Evolutionary conservation across 1,140 invertebrate genomes (phyloP).

Genomic region (Epicauta chinensis): DNA sequence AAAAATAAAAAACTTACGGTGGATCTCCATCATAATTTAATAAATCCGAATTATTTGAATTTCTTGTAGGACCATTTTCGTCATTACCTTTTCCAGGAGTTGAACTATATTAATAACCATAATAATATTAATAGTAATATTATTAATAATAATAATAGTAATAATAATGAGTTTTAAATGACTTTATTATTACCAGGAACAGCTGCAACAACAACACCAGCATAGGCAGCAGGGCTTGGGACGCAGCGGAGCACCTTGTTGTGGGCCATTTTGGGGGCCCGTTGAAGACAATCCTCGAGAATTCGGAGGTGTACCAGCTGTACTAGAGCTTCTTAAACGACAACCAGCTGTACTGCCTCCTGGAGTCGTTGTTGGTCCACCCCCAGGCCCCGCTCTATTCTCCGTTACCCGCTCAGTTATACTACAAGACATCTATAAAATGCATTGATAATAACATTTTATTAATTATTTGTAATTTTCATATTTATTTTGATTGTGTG

Average conservation of each 20-base stretch:
- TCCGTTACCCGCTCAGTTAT: constrained; percentile 39
- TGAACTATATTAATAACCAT: constrained; percentile 47
- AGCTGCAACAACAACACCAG: constrained; percentile 67
- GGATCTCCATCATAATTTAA: constrained; percentile 54
- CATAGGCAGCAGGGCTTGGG: constrained; percentile 56
- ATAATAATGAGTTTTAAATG: neutral
- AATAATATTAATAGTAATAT: neutral
- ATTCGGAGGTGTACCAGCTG: constrained; percentile 33
- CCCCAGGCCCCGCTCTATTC: constrained; percentile 30
- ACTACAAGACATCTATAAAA: constrained; percentile 42
- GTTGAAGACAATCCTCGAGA: constrained; percentile 25
- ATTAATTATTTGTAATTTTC: neutral
- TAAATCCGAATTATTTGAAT: constrained; percentile 52
- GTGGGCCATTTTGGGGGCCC: constrained; percentile 26
- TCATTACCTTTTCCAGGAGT: constrained; percentile 56
- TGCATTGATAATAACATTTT: neutral
- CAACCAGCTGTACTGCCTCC: constrained; percentile 19
- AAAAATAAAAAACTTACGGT: constrained; percentile 50
- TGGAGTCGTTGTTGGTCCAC: constrained; percentile 20
- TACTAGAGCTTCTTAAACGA: constrained; percentile 31
- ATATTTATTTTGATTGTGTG: too few relatives aligned
- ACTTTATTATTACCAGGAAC: constrained; percentile 55
- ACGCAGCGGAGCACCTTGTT: constrained; percentile 29
- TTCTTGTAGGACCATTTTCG: constrained; percentile 56
- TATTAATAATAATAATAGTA: neutral